A percentile compares a stretch with the other conserved stretches of the same genome.
phyloP scores from a whole-genome alignment of 2,797 vertebrate genomes.

The Mallotus villosus region DNA sequence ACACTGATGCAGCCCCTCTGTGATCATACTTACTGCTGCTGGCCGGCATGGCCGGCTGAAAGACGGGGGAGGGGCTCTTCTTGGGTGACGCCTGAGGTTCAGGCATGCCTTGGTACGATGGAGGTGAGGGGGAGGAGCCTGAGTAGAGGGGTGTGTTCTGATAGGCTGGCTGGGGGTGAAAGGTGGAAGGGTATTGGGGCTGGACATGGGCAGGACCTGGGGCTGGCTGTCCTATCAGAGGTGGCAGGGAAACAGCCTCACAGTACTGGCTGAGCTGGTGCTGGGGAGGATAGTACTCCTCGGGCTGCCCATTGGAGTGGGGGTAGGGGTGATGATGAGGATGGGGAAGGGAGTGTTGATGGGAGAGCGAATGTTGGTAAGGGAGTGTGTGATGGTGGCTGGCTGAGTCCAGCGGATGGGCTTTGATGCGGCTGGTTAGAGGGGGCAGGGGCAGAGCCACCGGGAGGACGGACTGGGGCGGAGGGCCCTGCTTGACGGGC shows the following conservation, averaged over 20 bases:
- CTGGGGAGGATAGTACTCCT: slow-evolving; percentile 69
- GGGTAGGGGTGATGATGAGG: slow-evolving; percentile 59
- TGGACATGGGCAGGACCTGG: slow-evolving; percentile 66
- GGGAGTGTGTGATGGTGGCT: slow-evolving; percentile 62
- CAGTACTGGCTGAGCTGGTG: slow-evolving; percentile 66
- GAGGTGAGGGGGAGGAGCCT: slow-evolving; percentile 74
- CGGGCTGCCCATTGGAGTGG: slow-evolving; percentile 67
- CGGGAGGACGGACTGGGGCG: slow-evolving; percentile 70
- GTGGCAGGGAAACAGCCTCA: slow-evolving; percentile 73
- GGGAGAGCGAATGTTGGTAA: slow-evolving; percentile 31
- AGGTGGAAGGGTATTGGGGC: slow-evolving; percentile 68
- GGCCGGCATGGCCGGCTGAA: slow-evolving; percentile 80
- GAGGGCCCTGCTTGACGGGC: slow-evolving; percentile 68
- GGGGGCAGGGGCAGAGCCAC: slow-evolving; percentile 77
- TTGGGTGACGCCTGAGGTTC: slow-evolving; percentile 78
- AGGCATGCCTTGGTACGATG: slow-evolving; percentile 83
- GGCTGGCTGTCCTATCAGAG: slow-evolving; percentile 60
- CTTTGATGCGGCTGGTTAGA: slow-evolving; percentile 71
- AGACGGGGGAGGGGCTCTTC: slow-evolving; percentile 86
- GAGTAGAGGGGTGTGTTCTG: slow-evolving; percentile 75
- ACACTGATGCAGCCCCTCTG: slow-evolving; percentile 2
- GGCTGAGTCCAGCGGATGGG: slow-evolving; percentile 62
- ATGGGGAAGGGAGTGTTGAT: slow-evolving; percentile 52
- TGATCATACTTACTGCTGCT: slow-evolving; percentile 88
- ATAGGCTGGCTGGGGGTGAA: slow-evolving; percentile 73